These are phyloP conservation scores for Gymnarchus niloticus DNA, from an alignment of 2,113 vertebrate species.

Conservation along the genomic window DNA sequence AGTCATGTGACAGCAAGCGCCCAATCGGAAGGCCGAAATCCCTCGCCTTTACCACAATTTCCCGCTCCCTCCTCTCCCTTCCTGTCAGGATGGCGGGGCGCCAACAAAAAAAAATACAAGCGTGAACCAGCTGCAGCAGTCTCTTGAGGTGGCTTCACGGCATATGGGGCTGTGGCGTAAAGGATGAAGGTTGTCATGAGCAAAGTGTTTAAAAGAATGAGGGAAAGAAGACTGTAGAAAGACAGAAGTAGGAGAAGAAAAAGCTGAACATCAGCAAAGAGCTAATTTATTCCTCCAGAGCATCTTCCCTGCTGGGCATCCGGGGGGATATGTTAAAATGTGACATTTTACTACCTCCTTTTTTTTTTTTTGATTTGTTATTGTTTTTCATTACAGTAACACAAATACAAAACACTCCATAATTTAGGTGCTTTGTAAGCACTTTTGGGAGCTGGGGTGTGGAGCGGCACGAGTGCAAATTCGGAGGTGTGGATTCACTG, in stretches of 20 bases:
- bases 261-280: conserved; percentile 25
- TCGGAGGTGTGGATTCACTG: neutral
- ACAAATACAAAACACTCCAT: neutral
- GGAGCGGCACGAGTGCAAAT: neutral
- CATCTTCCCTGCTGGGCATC: conserved; percentile 30
- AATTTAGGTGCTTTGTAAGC: neutral
- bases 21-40: neutral
- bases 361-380: neutral
- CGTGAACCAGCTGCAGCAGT: conserved; percentile 7
- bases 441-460: neutral
- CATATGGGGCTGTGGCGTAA: conserved; percentile 26
- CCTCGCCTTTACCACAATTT: neutral
- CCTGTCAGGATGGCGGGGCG: neutral
- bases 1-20: neutral
- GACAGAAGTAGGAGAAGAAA: conserved; percentile 7
- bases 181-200: conserved; percentile 26
- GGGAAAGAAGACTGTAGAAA: conserved; percentile 14
- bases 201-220: conserved; percentile 16
- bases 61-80: neutral
- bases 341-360: conserved; percentile 7
- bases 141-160: neutral
- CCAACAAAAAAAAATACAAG: neutral
- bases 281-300: conserved; percentile 34
- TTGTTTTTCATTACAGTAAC: conserved; percentile 8
- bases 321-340: conserved; percentile 16